phyloP scores from a whole-genome alignment of 92 coral and sea anemone genomes.

The Blastomussa wellsi region DNA sequence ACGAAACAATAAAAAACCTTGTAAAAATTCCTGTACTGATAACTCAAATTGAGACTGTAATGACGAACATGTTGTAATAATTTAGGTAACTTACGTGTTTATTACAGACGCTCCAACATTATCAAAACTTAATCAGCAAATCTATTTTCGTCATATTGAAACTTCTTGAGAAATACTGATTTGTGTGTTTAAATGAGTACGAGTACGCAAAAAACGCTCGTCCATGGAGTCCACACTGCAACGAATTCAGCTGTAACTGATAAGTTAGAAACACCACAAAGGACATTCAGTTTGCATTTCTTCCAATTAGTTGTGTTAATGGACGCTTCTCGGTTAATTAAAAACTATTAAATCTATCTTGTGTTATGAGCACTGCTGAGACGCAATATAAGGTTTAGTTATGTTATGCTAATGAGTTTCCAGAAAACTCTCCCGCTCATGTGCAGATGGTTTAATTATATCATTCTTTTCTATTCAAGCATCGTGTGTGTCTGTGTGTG shows the following conservation, averaged over 20 bases:
- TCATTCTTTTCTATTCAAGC: background rate
- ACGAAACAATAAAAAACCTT: background rate
- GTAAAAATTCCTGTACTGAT: background rate
- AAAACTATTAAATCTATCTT: constrained; percentile 16
- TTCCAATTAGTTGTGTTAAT: constrained; percentile 1
- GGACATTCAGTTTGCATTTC: background rate
- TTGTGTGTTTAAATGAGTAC: background rate
- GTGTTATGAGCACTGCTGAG: background rate
- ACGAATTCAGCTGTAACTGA: background rate
- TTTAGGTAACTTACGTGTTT: constrained; percentile 4
- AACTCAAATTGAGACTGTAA: background rate
- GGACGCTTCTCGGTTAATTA: background rate
- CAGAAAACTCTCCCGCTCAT: constrained; percentile 9
- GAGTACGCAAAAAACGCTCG: background rate
- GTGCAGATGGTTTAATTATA: constrained; percentile 10
- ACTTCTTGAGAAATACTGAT: constrained; percentile 7
- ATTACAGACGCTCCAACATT: constrained; percentile 37
- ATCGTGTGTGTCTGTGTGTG: background rate
- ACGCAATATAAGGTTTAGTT: constrained; percentile 10
- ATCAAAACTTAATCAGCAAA: background rate
- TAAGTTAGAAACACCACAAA: background rate
- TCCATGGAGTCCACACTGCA: background rate
- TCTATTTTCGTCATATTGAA: constrained; percentile 12
- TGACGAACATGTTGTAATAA: background rate
- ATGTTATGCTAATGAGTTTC: constrained; percentile 24